Base-by-base conservation (phyloP, 2,797 vertebrate species). In the Erpetoichthys calabaricus region DNA sequence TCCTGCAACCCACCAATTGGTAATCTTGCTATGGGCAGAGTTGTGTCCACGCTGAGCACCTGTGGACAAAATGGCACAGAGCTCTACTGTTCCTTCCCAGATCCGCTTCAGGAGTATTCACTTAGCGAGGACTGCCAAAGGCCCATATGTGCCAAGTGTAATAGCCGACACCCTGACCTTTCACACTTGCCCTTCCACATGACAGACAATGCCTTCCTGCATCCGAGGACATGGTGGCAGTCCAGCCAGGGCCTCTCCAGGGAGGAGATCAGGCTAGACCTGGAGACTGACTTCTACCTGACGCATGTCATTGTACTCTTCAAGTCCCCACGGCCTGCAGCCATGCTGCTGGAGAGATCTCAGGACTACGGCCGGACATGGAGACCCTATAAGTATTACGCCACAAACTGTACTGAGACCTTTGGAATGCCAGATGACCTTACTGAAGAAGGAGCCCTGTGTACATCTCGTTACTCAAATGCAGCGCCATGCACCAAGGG, bases 1-100 rank as follows among this genome's bases (percentile, higher is more conserved):
- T 83, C 90, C 57, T 94, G 91, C 64, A 93, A 90, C 68, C 89
- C 91, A 52, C 78, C 89, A 0, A 73, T 94, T 60, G 87, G 86
- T 47, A 92, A 94, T 75, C 80, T 94, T 44, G 90, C 86, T 1
- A 80, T 66, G 7, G 89, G 91, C 62, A 79, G 91, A 68, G 81
- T 63, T 1, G 86, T 92, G 25, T 59, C 64, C 65, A 91, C 81
- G 4, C 68, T 71, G 59, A 73, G 64, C 52, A 68, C 70, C 0
- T 86, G 78, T 56, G 81, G 80, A 47, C 71, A 77, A 67, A 83
- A 83, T 65, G 73, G 66, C 56, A 77, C 69, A 1, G 72, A 73
- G 51, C 66, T 78, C 3, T 71, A 69, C 67, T 85, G 84, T 64
- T 76, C 62, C 62, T 73, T 75, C 62, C 64, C 72, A 1, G 70